Evolutionary conservation across 2,113 vertebrate genomes (phyloP).

Genomic region (Zosterops hypoxanthus): DNA sequence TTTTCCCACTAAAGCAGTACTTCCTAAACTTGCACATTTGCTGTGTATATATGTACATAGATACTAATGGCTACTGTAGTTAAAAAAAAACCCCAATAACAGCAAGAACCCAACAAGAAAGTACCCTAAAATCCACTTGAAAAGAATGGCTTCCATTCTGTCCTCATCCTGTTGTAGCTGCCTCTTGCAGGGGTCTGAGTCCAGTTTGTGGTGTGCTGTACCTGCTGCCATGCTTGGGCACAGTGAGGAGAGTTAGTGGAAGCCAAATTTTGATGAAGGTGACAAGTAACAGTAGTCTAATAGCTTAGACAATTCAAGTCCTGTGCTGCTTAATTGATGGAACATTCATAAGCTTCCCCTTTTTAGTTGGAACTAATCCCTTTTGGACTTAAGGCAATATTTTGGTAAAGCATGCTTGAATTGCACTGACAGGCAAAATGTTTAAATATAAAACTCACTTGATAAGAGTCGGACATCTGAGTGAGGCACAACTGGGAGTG

Average conservation of each 20-base stretch:
- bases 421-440: not conserved
- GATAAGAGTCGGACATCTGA: not conserved
- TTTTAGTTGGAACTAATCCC: not conserved
- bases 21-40: not conserved
- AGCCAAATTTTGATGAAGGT: conserved; percentile 7
- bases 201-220: conserved; percentile 32
- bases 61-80: not conserved
- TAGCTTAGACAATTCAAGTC: not conserved
- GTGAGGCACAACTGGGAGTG: not conserved
- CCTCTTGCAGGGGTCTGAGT: conserved; percentile 45
- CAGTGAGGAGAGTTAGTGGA: conserved; percentile 27
- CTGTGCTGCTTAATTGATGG: not conserved
- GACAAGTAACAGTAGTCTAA: not conserved
- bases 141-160: conserved; percentile 34
- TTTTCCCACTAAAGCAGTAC: not conserved
- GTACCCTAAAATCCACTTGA: not conserved
- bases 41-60: not conserved
- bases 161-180: conserved; percentile 23
- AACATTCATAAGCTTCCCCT: not conserved
- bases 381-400: not conserved
- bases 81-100: not conserved
- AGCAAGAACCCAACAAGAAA: not conserved
- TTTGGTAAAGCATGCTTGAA: not conserved
- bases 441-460: not conserved
- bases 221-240: conserved; percentile 16